These are phyloP conservation scores for Cyclophora punctaria DNA, from an alignment of 2,888 invertebrate genomes.

Conservation along the genomic window DNA sequence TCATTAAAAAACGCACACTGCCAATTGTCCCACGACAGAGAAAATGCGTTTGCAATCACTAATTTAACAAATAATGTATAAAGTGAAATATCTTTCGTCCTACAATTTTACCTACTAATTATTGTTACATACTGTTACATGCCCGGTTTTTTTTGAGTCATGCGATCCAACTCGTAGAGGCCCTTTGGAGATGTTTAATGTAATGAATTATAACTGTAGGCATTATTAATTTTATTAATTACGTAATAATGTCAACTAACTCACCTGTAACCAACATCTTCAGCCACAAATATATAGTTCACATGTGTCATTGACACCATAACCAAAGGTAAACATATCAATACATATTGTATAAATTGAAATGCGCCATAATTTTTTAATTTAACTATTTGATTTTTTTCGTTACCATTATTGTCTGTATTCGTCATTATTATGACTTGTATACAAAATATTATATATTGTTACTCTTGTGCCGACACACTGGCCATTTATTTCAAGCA, in stretches of 20 bases:
- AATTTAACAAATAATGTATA: too few relatives aligned
- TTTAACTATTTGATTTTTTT: constrained; percentile 21
- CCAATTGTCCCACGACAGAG: too few relatives aligned
- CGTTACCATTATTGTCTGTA: not conserved
- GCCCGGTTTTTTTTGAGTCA: too few relatives aligned
- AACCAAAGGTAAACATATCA: constrained; percentile 44
- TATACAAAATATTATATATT: not conserved
- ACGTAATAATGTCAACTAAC: not conserved
- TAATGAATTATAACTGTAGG: too few relatives aligned
- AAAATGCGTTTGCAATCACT: too few relatives aligned
- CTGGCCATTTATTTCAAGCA: not conserved
- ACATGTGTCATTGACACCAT: constrained; percentile 54
- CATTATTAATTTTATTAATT: too few relatives aligned
- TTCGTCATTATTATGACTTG: not conserved
- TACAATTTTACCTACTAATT: too few relatives aligned
- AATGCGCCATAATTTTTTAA: constrained; percentile 44
- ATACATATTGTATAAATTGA: constrained; percentile 45
- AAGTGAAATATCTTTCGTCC: too few relatives aligned
- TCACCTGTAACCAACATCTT: constrained; percentile 50
- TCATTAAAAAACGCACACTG: too few relatives aligned
- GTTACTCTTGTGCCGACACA: constrained; percentile 1
- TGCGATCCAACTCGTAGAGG: too few relatives aligned
- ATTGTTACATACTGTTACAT: too few relatives aligned
- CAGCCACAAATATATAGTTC: constrained; percentile 58
- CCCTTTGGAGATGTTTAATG: too few relatives aligned